Evolutionary conservation across 2,113 vertebrate genomes (phyloP).

Genomic region (Dermatemys mawii): DNA sequence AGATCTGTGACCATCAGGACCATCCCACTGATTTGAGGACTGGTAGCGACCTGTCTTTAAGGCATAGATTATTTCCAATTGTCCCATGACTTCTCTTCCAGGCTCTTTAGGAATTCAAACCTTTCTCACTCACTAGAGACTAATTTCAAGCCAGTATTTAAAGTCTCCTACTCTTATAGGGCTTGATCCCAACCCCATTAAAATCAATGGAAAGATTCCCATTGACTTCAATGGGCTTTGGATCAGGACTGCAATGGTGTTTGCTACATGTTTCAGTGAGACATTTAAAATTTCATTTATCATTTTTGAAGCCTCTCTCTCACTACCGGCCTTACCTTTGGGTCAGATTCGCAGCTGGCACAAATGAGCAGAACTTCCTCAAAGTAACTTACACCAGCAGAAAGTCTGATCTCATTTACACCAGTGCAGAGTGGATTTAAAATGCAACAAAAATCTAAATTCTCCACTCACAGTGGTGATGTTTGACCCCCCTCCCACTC

Average conservation of each 20-base stretch:
- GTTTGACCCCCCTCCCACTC: background rate
- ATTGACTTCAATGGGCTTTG: background rate
- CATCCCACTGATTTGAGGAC: background rate
- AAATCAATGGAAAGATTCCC: background rate
- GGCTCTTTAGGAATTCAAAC: slow-evolving; percentile 5
- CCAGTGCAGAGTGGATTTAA: background rate
- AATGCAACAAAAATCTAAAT: background rate
- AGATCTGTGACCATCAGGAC: background rate
- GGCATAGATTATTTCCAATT: background rate
- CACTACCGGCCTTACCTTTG: background rate
- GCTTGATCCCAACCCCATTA: background rate
- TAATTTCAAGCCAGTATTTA: background rate
- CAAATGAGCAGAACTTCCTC: background rate
- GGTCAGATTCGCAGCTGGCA: background rate
- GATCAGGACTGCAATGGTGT: background rate
- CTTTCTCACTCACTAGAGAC: background rate
- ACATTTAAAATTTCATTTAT: background rate
- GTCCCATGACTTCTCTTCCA: background rate
- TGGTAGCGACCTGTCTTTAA: background rate
- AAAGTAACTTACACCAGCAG: background rate
- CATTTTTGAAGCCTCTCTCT: background rate
- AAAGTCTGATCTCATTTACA: background rate
- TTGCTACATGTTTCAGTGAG: background rate
- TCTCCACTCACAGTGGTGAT: background rate
- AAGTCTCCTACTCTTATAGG: background rate